A percentile compares a stretch with the other conserved stretches of the same genome.
Evolutionary conservation across 2,797 vertebrate species (phyloP).

Genomic region (Halcyon leucocephala): DNA sequence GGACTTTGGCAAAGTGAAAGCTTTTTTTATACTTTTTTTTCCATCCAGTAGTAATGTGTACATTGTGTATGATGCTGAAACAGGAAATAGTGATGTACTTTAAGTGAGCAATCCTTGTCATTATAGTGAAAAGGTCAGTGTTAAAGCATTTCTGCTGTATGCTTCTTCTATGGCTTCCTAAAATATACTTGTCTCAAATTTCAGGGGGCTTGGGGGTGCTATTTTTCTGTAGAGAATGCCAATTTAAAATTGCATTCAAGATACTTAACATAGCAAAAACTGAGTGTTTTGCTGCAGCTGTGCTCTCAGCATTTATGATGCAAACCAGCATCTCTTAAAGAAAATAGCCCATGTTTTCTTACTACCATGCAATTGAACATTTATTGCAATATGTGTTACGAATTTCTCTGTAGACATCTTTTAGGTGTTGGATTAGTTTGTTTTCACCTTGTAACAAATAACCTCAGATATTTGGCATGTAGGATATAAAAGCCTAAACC

Average conservation of each 20-base stretch:
- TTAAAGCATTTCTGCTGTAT: not conserved
- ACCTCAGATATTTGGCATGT: not conserved
- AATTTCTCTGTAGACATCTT: not conserved
- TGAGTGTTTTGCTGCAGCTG: not conserved
- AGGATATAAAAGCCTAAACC: constrained; percentile 35
- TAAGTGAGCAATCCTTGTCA: constrained; percentile 19
- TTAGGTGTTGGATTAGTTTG: not conserved
- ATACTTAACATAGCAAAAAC: not conserved
- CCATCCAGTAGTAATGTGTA: constrained; percentile 13
- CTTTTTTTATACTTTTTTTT: constrained; percentile 44
- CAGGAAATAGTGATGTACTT: constrained; percentile 19
- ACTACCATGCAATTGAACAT: not conserved
- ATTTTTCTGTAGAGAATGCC: not conserved
- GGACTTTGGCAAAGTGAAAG: not conserved
- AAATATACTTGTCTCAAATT: constrained; percentile 18
- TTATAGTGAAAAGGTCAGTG: not conserved
- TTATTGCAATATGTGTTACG: not conserved
- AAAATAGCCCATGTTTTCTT: not conserved
- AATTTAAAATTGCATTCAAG: constrained; percentile 36
- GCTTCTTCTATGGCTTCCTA: not conserved
- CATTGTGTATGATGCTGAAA: constrained; percentile 7
- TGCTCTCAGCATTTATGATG: not conserved
- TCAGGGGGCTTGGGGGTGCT: not conserved
- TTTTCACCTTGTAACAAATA: not conserved
- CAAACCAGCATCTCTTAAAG: not conserved